A percentile compares a stretch with the other conserved stretches of the same genome.
These are phyloP conservation scores for Protobothrops mucrosquamatus DNA, from an alignment of 2,113 vertebrate species.

Conservation along the genomic window DNA sequence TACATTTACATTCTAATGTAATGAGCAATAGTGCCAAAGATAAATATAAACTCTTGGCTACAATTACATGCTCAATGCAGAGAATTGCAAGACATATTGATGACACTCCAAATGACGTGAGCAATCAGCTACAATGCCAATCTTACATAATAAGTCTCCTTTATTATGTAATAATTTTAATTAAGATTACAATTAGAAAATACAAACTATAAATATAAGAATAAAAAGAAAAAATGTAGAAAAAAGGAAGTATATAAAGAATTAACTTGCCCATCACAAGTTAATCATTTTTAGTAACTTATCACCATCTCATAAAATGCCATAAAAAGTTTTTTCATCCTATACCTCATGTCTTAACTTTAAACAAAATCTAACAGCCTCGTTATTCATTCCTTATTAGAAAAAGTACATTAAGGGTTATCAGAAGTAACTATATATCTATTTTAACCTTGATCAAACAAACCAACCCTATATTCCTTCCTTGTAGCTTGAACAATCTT, in stretches of 20 bases:
- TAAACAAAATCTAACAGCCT: background rate
- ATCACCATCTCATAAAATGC: background rate
- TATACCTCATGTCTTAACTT: background rate
- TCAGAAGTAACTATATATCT: background rate
- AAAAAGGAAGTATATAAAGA: background rate
- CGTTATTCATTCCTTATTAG: background rate
- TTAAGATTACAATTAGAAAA: background rate
- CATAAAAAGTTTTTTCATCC: background rate
- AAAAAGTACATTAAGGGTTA: background rate
- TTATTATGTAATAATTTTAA: background rate
- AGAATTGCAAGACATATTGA: background rate
- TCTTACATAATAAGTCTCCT: background rate
- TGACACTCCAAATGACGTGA: background rate
- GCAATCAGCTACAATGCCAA: background rate
- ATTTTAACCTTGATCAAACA: background rate
- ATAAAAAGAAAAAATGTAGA: background rate
- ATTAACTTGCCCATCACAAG: background rate
- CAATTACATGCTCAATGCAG: background rate
- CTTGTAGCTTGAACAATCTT: background rate
- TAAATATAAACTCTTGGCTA: background rate
- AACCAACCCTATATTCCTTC: background rate
- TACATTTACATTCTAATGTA: background rate
- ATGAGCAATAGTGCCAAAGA: background rate
- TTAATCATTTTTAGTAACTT: background rate
- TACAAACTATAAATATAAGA: background rate